A percentile compares a stretch with the other conserved stretches of the same genome.
phyloP scores from a whole-genome alignment of 2,113 vertebrate genomes.

The Helogale parvula region DNA sequence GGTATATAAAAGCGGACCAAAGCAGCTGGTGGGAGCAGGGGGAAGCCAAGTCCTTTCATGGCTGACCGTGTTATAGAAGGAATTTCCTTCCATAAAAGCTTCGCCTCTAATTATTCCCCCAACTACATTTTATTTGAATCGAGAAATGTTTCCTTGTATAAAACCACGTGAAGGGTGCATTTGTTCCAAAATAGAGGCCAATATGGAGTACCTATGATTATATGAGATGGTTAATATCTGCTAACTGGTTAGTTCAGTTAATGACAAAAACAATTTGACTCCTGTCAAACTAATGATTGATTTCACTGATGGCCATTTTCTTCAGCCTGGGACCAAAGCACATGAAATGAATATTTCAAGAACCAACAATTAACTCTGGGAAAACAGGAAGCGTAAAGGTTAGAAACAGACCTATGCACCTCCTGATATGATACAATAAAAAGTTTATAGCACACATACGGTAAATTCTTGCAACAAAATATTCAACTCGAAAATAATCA shows the following conservation, averaged over 20 bases:
- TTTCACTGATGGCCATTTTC: neutral
- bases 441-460: neutral
- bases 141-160: neutral
- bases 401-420: constrained; percentile 10
- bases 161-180: neutral
- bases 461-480: neutral
- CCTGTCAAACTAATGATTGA: constrained; percentile 13
- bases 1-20: neutral
- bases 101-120: neutral
- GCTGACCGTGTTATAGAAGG: neutral
- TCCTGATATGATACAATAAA: neutral
- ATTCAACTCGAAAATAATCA: constrained; percentile 35
- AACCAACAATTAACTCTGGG: constrained; percentile 4
- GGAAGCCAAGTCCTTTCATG: neutral
- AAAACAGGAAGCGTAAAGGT: neutral
- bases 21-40: neutral
- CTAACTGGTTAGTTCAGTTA: neutral
- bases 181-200: constrained; percentile 9
- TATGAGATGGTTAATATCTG: neutral
- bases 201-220: neutral
- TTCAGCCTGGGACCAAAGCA: neutral
- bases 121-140: constrained; percentile 43
- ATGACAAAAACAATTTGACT: constrained; percentile 14
- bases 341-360: neutral
- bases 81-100: neutral